Percentiles rank a stretch among this genome's conserved stretches.
These are phyloP conservation scores for Drosophila elegans DNA, from an alignment of 1,140 invertebrate species.

Conservation along the genomic window DNA sequence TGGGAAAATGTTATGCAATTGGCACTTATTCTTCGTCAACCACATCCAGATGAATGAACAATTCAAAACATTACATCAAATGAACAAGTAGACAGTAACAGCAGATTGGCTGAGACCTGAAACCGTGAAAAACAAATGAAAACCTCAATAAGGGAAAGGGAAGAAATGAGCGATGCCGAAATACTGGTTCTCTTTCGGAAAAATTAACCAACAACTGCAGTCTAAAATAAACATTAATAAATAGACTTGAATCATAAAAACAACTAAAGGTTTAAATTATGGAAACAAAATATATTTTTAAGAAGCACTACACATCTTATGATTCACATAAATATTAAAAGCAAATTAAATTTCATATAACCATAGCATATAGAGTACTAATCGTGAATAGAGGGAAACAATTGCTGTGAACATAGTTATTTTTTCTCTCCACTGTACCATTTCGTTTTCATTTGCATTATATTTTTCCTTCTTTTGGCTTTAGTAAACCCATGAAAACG, in stretches of 20 bases:
- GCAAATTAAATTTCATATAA: not conserved
- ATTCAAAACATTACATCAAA: slow-evolving; percentile 25
- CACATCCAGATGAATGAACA: slow-evolving; percentile 15
- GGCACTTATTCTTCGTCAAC: slow-evolving; percentile 18
- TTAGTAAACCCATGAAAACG: slow-evolving; percentile 24
- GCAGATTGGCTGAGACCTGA: slow-evolving; percentile 46
- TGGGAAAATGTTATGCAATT: slow-evolving; percentile 52
- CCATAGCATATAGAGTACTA: slow-evolving; percentile 16
- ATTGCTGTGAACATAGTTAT: slow-evolving; percentile 32
- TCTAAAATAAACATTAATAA: too few species aligned
- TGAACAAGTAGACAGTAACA: slow-evolving; percentile 38
- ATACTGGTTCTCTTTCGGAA: not conserved
- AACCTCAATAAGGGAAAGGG: not conserved
- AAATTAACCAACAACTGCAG: too few species aligned
- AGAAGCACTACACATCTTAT: too few species aligned
- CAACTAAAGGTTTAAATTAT: too few species aligned
- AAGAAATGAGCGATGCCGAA: not conserved
- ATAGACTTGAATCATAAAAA: too few species aligned
- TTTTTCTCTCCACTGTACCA: slow-evolving; percentile 22
- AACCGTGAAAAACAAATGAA: slow-evolving; percentile 38
- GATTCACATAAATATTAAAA: too few species aligned
- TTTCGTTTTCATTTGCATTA: slow-evolving; percentile 50
- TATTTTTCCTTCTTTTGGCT: slow-evolving; percentile 35
- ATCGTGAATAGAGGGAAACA: slow-evolving; percentile 21
- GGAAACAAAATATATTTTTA: too few species aligned